Conservation (phyloP, 2,113 vertebrate genomes). For the Percina caprodes region DNA sequence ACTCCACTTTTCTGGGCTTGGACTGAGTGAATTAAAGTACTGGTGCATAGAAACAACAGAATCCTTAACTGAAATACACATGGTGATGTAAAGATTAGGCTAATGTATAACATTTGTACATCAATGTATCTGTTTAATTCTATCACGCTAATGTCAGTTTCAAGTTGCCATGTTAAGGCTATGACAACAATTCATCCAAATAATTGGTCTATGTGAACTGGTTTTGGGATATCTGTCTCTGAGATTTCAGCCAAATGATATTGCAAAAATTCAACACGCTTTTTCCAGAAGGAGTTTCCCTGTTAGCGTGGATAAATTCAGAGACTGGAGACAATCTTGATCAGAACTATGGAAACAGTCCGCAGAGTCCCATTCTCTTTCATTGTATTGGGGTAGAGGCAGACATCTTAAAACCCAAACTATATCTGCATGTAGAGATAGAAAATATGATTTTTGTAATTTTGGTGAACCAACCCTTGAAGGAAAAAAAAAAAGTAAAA, state of each 20-base stretch:
- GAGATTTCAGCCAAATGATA: background rate
- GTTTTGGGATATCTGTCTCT: background rate
- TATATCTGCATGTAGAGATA: background rate
- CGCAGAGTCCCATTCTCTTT: too few species aligned
- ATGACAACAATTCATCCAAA: background rate
- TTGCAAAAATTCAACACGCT: background rate
- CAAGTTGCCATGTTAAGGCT: background rate
- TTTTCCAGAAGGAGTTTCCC: too few species aligned
- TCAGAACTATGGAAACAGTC: background rate
- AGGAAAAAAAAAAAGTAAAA: background rate
- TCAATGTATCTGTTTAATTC: background rate
- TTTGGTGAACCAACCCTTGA: background rate
- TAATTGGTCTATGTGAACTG: background rate
- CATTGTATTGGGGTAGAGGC: background rate
- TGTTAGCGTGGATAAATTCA: background rate
- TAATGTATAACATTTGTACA: background rate
- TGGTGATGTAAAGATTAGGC: background rate
- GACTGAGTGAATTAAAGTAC: background rate
- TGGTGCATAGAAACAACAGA: background rate
- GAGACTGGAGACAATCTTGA: background rate
- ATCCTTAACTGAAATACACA: conserved; percentile 2
- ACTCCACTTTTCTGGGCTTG: background rate
- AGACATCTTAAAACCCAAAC: background rate
- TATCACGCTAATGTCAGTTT: background rate
- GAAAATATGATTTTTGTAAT: background rate